These are phyloP conservation scores for Psephotus haematonotus DNA, from an alignment of 2,113 vertebrate species.

Conservation along the genomic window DNA sequence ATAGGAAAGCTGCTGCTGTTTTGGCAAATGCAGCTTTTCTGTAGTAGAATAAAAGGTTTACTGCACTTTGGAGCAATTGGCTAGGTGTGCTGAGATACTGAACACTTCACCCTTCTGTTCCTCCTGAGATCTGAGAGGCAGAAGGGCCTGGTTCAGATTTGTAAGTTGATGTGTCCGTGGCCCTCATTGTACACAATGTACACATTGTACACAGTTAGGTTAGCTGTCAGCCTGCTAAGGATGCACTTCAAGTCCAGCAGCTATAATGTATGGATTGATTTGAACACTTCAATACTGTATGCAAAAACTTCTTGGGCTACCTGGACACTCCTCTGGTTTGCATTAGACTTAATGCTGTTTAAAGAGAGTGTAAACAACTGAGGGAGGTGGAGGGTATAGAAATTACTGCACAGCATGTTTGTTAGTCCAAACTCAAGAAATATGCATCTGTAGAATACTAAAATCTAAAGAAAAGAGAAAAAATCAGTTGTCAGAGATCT, in stretches of 20 bases:
- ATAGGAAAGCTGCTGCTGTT: neutral
- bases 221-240: neutral
- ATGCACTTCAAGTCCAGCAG: neutral
- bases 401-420: neutral
- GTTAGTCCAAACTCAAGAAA: neutral
- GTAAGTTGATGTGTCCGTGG: fast-evolving
- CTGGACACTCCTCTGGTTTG: neutral
- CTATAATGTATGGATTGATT: neutral
- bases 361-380: neutral
- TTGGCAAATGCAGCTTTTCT: neutral
- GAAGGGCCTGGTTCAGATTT: neutral
- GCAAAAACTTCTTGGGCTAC: neutral
- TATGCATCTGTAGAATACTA: neutral
- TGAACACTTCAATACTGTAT: neutral
- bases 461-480: neutral
- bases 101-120: neutral
- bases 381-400: no score
- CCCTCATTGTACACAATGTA: fast-evolving
- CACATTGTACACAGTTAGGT: fast-evolving
- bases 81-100: neutral
- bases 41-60: neutral
- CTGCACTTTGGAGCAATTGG: neutral
- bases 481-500: neutral
- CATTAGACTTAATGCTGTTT: neutral
- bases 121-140: neutral